These are phyloP conservation scores for Cynodonichthys magdalenae DNA, from an alignment of 2,797 vertebrate genomes.

Conservation along the genomic window DNA sequence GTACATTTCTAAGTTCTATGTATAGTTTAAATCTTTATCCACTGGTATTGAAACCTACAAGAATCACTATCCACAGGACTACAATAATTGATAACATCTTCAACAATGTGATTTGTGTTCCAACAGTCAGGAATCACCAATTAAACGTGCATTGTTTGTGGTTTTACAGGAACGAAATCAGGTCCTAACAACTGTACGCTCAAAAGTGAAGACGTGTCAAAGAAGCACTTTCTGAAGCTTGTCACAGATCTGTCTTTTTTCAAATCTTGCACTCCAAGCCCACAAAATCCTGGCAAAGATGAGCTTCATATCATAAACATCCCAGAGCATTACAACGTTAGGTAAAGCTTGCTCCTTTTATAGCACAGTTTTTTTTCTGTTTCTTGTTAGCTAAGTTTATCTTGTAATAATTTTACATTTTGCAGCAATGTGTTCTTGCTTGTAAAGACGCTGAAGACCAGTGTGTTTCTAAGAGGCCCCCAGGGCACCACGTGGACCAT, in stretches of 20 bases:
- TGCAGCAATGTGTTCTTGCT: constrained; percentile 72
- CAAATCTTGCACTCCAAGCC: constrained; percentile 60
- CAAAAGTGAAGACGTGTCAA: constrained; percentile 48
- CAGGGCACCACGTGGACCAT: constrained; percentile 74
- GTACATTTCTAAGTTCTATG: no score
- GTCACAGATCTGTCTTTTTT: rapidly evolving
- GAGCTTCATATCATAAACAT: constrained; percentile 82
- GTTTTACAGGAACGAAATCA: constrained; percentile 64
- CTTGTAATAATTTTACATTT: constrained; percentile 13
- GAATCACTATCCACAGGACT: no score
- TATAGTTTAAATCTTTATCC: no score
- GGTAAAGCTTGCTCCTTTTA: constrained; percentile 62
- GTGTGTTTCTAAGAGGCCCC: constrained; percentile 77
- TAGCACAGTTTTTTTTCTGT: background rate
- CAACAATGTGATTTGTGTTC: background rate
- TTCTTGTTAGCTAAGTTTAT: background rate
- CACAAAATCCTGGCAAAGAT: background rate
- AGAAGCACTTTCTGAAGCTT: constrained; percentile 61
- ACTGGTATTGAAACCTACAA: no score
- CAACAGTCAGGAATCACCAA: background rate
- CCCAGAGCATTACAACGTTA: constrained; percentile 51
- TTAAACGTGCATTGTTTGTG: constrained; percentile 1
- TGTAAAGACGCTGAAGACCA: constrained; percentile 19
- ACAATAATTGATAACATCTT: no score
- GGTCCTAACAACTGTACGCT: constrained; percentile 54